Percentiles rank a stretch among this genome's conserved stretches.
These are phyloP conservation scores for Telmatochromis sp. DNA, from an alignment of 2,113 vertebrate genomes.

Conservation along the genomic window DNA sequence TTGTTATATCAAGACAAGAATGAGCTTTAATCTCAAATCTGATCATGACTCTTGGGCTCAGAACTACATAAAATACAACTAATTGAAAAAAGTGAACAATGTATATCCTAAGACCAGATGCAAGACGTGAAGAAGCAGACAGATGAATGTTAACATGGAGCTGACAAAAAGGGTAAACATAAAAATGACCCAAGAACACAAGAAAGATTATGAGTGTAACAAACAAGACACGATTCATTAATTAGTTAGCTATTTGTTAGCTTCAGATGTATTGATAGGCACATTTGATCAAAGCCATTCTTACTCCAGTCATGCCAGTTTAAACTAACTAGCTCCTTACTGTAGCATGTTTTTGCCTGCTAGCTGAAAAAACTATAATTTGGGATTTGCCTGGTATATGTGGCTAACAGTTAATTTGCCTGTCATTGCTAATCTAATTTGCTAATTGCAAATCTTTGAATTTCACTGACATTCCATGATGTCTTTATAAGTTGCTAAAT, in stretches of 20 bases:
- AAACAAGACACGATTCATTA: neutral
- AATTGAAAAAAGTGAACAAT: neutral
- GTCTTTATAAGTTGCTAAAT: neutral
- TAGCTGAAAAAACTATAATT: neutral
- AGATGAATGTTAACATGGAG: neutral
- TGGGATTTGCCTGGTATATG: neutral
- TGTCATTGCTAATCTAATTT: neutral
- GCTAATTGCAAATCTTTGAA: neutral
- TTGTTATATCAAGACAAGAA: neutral
- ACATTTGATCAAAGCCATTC: neutral
- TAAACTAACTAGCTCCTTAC: neutral
- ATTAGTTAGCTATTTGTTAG: neutral
- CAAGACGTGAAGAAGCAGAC: neutral
- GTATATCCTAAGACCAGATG: neutral
- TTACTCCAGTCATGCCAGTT: neutral
- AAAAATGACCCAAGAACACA: neutral
- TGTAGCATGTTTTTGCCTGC: neutral
- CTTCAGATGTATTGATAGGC: neutral
- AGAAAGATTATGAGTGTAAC: neutral
- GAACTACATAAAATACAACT: neutral
- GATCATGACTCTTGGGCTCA: neutral
- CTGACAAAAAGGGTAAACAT: neutral
- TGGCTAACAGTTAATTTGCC: neutral
- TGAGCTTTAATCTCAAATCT: neutral
- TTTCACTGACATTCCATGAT: neutral